Evolutionary conservation across 2,113 vertebrate species (phyloP).

Genomic region (Struthio camelus): DNA sequence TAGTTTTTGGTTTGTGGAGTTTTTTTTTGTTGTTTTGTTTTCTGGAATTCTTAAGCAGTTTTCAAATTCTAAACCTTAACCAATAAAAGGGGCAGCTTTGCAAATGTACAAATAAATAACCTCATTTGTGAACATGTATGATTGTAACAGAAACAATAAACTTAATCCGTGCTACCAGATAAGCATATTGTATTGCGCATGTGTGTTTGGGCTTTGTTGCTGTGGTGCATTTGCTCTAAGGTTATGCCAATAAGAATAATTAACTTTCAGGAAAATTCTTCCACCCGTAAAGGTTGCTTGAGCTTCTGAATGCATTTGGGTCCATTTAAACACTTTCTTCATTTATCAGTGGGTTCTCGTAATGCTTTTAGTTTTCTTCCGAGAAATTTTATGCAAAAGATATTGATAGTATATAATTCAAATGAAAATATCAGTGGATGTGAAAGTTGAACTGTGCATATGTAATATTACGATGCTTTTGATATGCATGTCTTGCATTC

Average conservation of each 20-base stretch:
- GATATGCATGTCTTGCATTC: background rate
- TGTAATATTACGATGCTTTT: background rate
- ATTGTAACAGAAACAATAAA: background rate
- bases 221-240: conserved; percentile 12
- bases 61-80: background rate
- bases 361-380: background rate
- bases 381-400: background rate
- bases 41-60: background rate
- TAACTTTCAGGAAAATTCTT: background rate
- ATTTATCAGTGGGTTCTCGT: background rate
- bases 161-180: background rate
- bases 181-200: background rate
- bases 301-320: conserved; percentile 1
- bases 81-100: background rate
- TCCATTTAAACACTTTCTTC: background rate
- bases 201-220: background rate
- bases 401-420: background rate
- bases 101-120: background rate
- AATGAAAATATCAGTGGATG: background rate
- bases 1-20: background rate
- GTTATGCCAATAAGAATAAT: background rate
- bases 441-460: background rate
- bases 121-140: rapidly evolving
- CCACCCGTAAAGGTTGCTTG: background rate
- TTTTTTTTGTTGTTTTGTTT: background rate